Evolutionary conservation across 2,113 vertebrate species (phyloP).

Genomic region (Calonectris borealis): DNA sequence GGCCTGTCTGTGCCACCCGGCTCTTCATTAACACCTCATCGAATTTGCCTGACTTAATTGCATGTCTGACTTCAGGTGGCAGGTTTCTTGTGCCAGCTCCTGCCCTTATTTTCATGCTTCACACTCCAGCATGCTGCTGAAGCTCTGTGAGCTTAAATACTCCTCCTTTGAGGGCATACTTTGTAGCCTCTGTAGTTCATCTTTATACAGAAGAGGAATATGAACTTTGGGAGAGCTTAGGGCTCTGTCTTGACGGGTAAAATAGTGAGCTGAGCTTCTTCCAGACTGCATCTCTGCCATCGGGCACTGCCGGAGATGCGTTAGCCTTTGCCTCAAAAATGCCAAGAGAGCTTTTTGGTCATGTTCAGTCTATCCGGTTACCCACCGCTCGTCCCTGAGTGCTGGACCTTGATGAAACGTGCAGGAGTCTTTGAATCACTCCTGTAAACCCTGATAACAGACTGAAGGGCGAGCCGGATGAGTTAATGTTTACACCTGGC

Average conservation of each 20-base stretch:
- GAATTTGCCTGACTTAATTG: not conserved
- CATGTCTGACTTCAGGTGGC: not conserved
- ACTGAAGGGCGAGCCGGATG: not conserved
- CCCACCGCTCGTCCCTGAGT: not conserved
- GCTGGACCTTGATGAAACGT: not conserved
- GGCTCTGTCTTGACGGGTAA: not conserved
- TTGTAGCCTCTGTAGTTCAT: not conserved
- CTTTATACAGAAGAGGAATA: not conserved
- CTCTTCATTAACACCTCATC: not conserved
- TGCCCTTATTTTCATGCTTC: not conserved
- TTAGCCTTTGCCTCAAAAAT: not conserved
- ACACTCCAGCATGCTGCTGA: not conserved
- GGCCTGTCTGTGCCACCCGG: not conserved
- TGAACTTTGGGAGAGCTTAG: not conserved
- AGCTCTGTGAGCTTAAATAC: not conserved
- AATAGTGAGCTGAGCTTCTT: not conserved
- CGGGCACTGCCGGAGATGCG: rapidly evolving
- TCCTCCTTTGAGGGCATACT: not conserved
- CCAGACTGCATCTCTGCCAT: not conserved
- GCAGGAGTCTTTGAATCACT: not conserved
- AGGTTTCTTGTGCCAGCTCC: not conserved
- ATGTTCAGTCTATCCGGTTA: not conserved
- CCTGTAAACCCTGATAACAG: not conserved
- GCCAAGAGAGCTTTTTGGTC: not conserved
- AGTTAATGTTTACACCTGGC: slow-evolving; percentile 24